phyloP scores from a whole-genome alignment of 2,888 invertebrate species.

The Podotricha telesiphe region DNA sequence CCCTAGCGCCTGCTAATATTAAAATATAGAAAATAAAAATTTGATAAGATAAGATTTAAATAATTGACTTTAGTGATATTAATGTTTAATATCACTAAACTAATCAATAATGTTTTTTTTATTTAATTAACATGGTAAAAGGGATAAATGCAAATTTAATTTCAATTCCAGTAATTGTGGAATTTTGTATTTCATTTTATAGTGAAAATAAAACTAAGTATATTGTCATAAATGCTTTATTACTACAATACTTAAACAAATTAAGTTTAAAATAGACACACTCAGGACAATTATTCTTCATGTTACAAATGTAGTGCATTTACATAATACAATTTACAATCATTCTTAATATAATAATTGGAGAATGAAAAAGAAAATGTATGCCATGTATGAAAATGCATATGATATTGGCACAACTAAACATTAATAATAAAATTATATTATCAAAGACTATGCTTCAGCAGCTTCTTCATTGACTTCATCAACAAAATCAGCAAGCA shows the following conservation, averaged over 20 bases:
- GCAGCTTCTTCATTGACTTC: slow-evolving; percentile 64
- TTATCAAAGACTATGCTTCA: slow-evolving; percentile 26
- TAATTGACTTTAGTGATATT: no score
- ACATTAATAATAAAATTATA: not conserved
- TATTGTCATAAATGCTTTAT: slow-evolving; percentile 8
- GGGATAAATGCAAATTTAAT: no score
- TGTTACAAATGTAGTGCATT: not conserved
- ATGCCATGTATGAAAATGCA: no score
- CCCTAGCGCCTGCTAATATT: no score
- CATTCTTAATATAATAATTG: not conserved
- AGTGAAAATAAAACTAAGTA: not conserved
- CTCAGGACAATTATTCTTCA: not conserved
- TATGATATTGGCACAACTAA: slow-evolving; percentile 25
- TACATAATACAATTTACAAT: not conserved
- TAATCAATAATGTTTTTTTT: no score
- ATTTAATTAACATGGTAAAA: no score
- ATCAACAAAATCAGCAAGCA: slow-evolving; percentile 78
- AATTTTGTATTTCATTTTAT: no score
- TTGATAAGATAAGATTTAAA: no score
- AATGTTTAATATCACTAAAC: no score
- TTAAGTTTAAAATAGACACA: not conserved
- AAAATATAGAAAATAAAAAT: no score
- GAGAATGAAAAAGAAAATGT: not conserved
- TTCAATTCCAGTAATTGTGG: no score
- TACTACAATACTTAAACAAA: not conserved